These are phyloP conservation scores for Lepidotrigona ventralis DNA, from an alignment of 1,140 invertebrate genomes.

Conservation along the genomic window DNA sequence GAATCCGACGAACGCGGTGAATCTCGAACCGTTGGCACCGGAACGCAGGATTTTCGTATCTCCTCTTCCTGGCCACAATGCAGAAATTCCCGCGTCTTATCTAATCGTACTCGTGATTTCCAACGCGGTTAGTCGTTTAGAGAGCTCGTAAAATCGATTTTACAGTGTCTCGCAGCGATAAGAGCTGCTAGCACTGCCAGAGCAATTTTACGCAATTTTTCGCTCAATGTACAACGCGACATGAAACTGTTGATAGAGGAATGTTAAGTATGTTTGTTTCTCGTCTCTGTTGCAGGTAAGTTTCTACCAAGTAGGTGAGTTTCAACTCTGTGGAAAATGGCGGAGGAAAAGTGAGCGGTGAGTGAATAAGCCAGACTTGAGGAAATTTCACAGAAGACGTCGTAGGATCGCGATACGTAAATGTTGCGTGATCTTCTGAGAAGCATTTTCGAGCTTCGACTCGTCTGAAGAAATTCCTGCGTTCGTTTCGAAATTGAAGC, in stretches of 20 bases:
- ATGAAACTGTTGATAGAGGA: background rate
- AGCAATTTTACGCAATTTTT: background rate
- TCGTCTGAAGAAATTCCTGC: background rate
- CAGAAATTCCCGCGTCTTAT: background rate
- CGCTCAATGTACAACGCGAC: too few relatives aligned
- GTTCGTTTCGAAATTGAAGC: background rate
- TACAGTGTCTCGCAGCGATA: background rate
- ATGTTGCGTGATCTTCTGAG: background rate
- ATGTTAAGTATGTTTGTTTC: background rate
- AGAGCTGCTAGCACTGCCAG: background rate
- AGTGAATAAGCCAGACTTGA: background rate
- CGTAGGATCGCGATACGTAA: too few relatives aligned
- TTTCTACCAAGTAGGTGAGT: background rate
- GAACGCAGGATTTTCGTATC: too few relatives aligned
- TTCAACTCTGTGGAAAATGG: background rate
- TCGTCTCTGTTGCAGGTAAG: slow-evolving; percentile 58
- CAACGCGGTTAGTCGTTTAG: background rate
- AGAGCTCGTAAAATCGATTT: background rate
- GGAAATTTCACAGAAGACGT: too few relatives aligned
- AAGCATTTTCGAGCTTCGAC: background rate
- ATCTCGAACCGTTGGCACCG: background rate
- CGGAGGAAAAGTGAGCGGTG: slow-evolving; percentile 28
- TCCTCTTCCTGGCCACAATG: background rate
- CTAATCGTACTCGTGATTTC: background rate
- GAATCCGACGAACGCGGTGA: slow-evolving; percentile 45